phyloP scores from a whole-genome alignment of 2,113 vertebrate genomes.

The Gymnogyps californianus region DNA sequence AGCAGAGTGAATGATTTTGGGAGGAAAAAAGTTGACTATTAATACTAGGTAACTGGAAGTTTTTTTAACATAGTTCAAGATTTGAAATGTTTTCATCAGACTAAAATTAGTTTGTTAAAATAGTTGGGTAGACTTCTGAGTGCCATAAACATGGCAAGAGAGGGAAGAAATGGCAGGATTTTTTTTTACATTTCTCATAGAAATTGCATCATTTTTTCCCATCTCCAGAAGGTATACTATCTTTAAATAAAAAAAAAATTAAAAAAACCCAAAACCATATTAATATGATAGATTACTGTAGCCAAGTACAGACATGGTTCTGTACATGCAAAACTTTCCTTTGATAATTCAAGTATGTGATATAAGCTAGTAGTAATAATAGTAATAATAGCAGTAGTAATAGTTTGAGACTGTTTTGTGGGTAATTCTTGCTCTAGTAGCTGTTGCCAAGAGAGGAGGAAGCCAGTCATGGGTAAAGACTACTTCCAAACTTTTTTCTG shows the following conservation, averaged over 20 bases:
- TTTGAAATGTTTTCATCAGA: not conserved
- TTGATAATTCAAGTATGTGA: not conserved
- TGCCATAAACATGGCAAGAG: not conserved
- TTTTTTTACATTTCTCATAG: not conserved
- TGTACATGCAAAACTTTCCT: not conserved
- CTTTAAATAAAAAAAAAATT: not conserved
- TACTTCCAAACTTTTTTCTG: not conserved
- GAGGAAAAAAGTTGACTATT: not conserved
- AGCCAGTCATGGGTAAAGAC: not conserved
- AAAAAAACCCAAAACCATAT: fast-evolving
- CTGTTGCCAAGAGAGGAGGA: not conserved
- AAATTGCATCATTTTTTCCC: not conserved
- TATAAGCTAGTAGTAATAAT: not conserved
- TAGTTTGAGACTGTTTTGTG: not conserved
- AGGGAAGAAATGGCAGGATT: not conserved
- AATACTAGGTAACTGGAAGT: not conserved
- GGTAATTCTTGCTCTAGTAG: not conserved
- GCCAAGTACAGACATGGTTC: not conserved
- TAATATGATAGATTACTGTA: not conserved
- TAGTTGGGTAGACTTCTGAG: not conserved
- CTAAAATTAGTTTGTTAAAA: not conserved
- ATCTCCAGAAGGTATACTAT: not conserved
- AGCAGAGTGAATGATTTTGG: not conserved
- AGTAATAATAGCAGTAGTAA: not conserved
- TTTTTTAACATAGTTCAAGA: not conserved